Percentiles rank a stretch among this genome's conserved stretches.
phyloP scores from a whole-genome alignment of 2,113 vertebrate species.

The Proterorhinus semilunaris region DNA sequence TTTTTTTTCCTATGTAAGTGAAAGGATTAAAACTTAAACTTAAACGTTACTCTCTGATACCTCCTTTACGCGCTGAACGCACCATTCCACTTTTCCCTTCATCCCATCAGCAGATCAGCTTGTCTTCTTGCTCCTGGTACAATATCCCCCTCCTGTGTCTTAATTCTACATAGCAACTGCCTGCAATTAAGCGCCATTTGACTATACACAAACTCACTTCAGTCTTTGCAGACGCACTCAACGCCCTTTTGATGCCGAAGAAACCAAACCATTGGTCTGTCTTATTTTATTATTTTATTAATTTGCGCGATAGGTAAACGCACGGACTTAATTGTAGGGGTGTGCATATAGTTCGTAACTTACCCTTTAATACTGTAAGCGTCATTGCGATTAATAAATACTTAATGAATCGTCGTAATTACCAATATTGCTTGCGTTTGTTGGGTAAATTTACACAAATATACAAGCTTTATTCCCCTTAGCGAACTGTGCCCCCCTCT shows the following conservation, averaged over 20 bases:
- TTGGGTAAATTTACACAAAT: not conserved
- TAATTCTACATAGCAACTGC: conserved; percentile 55
- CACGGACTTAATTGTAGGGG: not conserved
- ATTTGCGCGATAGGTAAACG: not conserved
- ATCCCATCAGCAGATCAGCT: not conserved
- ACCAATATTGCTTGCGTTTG: not conserved
- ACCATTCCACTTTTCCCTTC: conserved; percentile 34
- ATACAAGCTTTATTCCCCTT: not conserved
- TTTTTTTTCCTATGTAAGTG: no score
- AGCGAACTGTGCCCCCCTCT: not conserved
- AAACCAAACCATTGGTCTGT: not conserved
- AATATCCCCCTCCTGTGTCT: conserved; percentile 73
- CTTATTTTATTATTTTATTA: not conserved
- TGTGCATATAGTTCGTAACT: not conserved
- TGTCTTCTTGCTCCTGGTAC: conserved; percentile 25
- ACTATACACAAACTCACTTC: not conserved
- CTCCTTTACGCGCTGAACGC: conserved; percentile 48
- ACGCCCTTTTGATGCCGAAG: fast-evolving
- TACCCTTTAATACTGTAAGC: no score
- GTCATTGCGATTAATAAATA: not conserved
- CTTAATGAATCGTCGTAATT: not conserved
- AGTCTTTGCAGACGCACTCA: not conserved
- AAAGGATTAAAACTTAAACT: no score
- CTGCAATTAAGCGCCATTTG: not conserved
- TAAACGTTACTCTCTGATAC: fast-evolving